phyloP scores from a whole-genome alignment of 1,140 invertebrate species.

The Procambarus clarkii region DNA sequence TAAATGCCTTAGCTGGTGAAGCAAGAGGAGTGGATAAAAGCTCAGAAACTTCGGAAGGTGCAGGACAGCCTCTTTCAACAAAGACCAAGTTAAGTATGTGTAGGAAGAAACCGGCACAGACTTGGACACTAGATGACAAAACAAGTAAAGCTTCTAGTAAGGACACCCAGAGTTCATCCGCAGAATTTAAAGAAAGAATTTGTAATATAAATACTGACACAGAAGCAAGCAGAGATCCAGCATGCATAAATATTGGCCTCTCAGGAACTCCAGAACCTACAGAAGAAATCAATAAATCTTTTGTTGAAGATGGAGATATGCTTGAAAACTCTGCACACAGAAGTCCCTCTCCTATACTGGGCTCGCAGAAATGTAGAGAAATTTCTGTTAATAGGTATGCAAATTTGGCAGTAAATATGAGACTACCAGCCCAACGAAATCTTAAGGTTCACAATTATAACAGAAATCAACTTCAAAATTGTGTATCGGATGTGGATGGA shows the following conservation, averaged over 20 bases:
- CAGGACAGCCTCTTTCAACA: neutral
- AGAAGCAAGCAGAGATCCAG: neutral
- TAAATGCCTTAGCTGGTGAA: neutral
- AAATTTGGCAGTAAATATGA: neutral
- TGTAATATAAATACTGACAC: neutral
- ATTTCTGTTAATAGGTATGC: neutral
- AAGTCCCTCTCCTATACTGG: constrained; percentile 30
- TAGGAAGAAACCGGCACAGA: neutral
- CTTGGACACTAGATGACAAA: neutral
- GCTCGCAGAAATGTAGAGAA: constrained; percentile 2
- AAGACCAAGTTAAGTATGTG: neutral
- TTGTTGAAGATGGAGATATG: neutral
- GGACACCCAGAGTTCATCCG: neutral
- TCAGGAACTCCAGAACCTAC: neutral
- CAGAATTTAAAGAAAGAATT: neutral
- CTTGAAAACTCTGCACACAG: neutral
- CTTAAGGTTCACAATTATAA: neutral
- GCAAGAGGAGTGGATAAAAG: neutral
- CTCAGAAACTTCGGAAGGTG: neutral
- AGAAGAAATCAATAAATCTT: neutral
- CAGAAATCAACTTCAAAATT: no score
- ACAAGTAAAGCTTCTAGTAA: neutral
- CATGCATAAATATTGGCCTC: neutral
- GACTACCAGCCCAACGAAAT: neutral
- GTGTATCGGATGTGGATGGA: no score